A percentile compares a stretch with the other conserved stretches of the same genome.
Evolutionary conservation across 2,888 invertebrate species (phyloP).

Genomic region (Bimastos eiseni): DNA sequence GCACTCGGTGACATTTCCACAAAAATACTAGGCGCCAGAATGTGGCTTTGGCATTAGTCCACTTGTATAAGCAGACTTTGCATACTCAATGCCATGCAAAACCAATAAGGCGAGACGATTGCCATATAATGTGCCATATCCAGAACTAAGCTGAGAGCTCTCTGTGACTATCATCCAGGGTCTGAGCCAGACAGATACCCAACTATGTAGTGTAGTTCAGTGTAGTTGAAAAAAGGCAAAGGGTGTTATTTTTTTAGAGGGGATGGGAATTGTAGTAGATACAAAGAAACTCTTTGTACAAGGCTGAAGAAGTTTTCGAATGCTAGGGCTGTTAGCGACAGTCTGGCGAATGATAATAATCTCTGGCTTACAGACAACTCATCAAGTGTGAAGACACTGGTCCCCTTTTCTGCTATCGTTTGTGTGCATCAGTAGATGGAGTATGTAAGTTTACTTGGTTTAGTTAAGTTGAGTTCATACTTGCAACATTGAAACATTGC

Average conservation of each 20-base stretch:
- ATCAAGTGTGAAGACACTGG: not conserved
- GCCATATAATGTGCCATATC: not conserved
- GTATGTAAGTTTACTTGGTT: too few species aligned
- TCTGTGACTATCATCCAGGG: not conserved
- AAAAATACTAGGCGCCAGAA: not conserved
- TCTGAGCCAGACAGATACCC: not conserved
- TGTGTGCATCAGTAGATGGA: not conserved
- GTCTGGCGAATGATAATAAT: not conserved
- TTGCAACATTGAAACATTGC: too few species aligned
- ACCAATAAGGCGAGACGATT: not conserved
- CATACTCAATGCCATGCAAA: not conserved
- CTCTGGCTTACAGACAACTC: not conserved
- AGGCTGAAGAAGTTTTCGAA: not conserved
- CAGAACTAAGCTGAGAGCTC: not conserved
- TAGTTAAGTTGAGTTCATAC: too few species aligned
- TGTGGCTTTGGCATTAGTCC: not conserved
- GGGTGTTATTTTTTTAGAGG: not conserved
- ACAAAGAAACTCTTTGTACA: not conserved
- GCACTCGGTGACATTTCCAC: slow-evolving; percentile 7
- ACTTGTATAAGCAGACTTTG: not conserved
- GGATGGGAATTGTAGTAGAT: not conserved
- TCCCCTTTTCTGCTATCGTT: not conserved
- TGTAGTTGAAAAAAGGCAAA: not conserved
- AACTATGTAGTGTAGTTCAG: too few species aligned
- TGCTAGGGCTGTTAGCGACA: not conserved